phyloP scores from a whole-genome alignment of 2,888 invertebrate species.

The Drosophila kanekoi region DNA sequence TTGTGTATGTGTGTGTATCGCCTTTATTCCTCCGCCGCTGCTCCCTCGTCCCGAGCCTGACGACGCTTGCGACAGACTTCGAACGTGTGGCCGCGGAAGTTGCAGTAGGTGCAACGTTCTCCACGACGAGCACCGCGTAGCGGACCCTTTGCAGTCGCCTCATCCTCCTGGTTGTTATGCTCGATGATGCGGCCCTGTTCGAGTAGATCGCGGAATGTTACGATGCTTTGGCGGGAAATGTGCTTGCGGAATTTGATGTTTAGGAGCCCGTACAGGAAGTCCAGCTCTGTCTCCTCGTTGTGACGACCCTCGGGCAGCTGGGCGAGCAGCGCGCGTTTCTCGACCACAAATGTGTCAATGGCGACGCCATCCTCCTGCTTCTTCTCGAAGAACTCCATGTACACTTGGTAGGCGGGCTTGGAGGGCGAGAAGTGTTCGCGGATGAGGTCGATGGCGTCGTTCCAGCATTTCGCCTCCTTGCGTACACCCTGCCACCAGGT shows the following conservation, averaged over 20 bases:
- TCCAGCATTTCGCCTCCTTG: constrained; percentile 82
- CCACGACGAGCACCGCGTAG: constrained; percentile 55
- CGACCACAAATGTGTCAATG: constrained; percentile 82
- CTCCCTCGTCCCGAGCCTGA: constrained; percentile 18
- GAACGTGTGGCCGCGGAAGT: constrained; percentile 80
- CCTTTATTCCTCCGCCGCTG: constrained; percentile 26
- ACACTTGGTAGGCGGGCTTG: constrained; percentile 82
- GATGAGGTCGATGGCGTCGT: constrained; percentile 77
- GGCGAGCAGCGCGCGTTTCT: constrained; percentile 81
- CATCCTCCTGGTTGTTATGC: constrained; percentile 74
- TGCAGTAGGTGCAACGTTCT: constrained; percentile 81
- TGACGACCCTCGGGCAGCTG: constrained; percentile 82
- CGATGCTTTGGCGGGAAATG: constrained; percentile 74
- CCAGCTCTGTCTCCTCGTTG: constrained; percentile 80
- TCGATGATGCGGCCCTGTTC: constrained; percentile 82
- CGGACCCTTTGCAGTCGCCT: constrained; percentile 43
- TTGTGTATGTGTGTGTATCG: constrained; percentile 10
- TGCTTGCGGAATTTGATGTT: constrained; percentile 82
- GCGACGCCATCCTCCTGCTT: constrained; percentile 70
- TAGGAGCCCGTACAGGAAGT: constrained; percentile 81
- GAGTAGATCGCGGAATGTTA: constrained; percentile 80
- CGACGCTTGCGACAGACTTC: constrained; percentile 80
- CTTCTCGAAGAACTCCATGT: constrained; percentile 82
- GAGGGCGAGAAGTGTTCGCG: constrained; percentile 83
- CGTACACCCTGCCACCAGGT: constrained; percentile 84